Conservation (phyloP, 2,113 vertebrate species). For the Grammomys surdaster region DNA sequence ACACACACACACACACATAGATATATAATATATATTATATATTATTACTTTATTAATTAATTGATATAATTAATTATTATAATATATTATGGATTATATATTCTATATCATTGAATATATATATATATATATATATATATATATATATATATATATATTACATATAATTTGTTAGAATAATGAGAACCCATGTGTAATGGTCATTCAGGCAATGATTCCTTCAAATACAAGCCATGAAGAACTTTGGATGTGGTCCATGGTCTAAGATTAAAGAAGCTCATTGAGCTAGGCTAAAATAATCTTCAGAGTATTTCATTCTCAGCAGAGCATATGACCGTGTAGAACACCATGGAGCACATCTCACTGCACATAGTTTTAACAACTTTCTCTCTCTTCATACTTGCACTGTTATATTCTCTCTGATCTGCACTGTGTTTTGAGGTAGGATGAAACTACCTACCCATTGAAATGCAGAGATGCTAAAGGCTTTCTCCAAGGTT, state of each 20-base stretch:
- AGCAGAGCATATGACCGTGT: neutral
- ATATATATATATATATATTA: neutral
- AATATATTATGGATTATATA: too few relatives aligned
- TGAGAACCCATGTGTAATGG: neutral
- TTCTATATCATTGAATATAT: neutral
- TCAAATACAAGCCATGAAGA: neutral
- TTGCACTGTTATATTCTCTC: neutral
- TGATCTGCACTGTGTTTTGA: neutral
- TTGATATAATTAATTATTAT: too few relatives aligned
- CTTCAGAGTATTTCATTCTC: slow-evolving; percentile 35
- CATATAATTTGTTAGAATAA: neutral
- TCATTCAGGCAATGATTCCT: slow-evolving; percentile 8
- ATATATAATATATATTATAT: too few relatives aligned
- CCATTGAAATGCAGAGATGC: neutral
- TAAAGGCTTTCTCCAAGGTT: neutral
- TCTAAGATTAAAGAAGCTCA: neutral
- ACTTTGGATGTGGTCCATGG: slow-evolving; percentile 12
- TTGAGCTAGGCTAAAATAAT: neutral
- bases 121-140: neutral
- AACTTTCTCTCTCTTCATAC: neutral
- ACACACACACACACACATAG: neutral
- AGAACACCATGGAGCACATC: neutral
- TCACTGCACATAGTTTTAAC: neutral
- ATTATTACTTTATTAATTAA: too few relatives aligned
- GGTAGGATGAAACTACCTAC: neutral